Base-by-base conservation (phyloP, 1,140 invertebrate species). In the Hestina assimilis region DNA sequence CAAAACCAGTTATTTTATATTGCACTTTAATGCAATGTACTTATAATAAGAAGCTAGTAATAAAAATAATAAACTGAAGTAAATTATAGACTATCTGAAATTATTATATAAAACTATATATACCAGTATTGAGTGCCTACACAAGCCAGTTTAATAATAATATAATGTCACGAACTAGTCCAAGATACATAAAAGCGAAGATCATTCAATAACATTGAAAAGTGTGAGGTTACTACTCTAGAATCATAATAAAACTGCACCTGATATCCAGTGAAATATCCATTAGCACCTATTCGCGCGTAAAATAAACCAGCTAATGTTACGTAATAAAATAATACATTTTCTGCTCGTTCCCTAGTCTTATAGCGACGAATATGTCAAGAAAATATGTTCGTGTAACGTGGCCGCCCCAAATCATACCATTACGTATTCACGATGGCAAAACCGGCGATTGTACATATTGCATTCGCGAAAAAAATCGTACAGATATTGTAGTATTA, bases 181-280 rank as follows among this genome's bases (percentile, higher is more conserved):
- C 11, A 51, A 31, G 52, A 58, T 70, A 59, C 61, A 81, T 75
- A 70, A 78, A 75, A 66, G 38, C 62, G 60, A 70, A 70, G 67
- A 63, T 69, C 58, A 59, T 75, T 62, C 72, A 83, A 83, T 82
- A 80, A 77, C 66, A 75, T 56, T 59, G 69, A 69, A 71, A 75
- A 75, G 57, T 72, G 67, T 63, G 70, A 59, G 72, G 53, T 77
- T 72, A 76, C 66, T 59, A 63, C 56, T 53, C 38, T 19, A 55
- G 71, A 78, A 69, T 79, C 67, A 75, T 78, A 81, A 80, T 80
- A 83, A 84, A 83, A 78, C 29, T 59, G 57, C 67, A 50, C 61
- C 60, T 72, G 60, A 69, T 66, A 69, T 73, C 56, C 64, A 65
- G 43, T 76, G 75, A 76, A 79, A 79, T 70, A 81, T 84, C 77